Percentiles rank a stretch among this genome's conserved stretches.
Conservation (phyloP, 2,113 vertebrate species). For the Pyxicephalus adspersus region DNA sequence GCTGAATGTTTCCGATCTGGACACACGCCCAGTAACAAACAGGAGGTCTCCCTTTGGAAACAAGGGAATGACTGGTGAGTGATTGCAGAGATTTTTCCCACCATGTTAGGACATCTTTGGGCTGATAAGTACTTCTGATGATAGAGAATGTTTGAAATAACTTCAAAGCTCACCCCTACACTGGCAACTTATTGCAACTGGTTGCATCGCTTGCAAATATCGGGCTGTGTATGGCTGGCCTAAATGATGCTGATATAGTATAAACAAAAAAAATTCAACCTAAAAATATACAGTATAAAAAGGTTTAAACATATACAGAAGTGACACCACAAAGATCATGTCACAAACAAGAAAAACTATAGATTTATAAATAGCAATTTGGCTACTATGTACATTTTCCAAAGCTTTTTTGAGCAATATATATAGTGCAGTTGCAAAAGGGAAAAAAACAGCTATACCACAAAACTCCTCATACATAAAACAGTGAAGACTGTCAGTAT, state of each 20-base stretch:
- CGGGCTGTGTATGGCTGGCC: neutral
- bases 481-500: neutral
- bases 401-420: slow-evolving; percentile 16
- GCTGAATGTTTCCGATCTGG: no score
- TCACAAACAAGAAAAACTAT: slow-evolving; percentile 32
- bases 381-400: slow-evolving; percentile 46
- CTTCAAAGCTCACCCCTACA: no score
- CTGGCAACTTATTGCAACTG: no score
- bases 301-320: slow-evolving; percentile 43
- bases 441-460: neutral
- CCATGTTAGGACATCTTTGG: no score
- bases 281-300: slow-evolving; percentile 55
- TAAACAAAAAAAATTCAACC: slow-evolving; percentile 12
- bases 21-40: no score
- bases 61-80: no score
- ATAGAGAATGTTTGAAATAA: no score
- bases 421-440: slow-evolving; percentile 43
- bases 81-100: no score
- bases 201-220: no score
- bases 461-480: neutral
- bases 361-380: slow-evolving; percentile 52
- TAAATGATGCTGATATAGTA: slow-evolving; percentile 1
- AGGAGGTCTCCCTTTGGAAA: no score
- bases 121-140: no score
- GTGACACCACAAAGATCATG: slow-evolving; percentile 41